Conservation (phyloP, 2,113 vertebrate genomes). For the Ptilorrhoa leucosticta region DNA sequence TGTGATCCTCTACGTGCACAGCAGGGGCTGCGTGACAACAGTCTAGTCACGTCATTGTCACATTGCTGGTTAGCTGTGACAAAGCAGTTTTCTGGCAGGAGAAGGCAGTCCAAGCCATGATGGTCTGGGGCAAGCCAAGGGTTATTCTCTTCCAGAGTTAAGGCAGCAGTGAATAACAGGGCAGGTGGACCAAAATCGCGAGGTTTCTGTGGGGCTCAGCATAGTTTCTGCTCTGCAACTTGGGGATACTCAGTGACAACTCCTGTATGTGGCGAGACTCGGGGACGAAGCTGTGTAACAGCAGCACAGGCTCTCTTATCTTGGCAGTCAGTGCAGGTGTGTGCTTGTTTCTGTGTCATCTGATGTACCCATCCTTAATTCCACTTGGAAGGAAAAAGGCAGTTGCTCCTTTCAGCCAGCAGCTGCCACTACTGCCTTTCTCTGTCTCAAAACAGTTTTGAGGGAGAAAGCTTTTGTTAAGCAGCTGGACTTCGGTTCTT, state of each 20-base stretch:
- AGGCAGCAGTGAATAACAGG: background rate
- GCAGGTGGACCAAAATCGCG: background rate
- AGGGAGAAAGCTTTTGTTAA: background rate
- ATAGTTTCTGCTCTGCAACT: background rate
- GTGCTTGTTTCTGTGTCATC: background rate
- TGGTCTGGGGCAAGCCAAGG: background rate
- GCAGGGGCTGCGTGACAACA: rapidly evolving
- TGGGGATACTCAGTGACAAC: background rate
- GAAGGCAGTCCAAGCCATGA: background rate
- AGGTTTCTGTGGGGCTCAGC: background rate
- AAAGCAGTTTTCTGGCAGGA: background rate
- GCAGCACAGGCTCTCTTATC: background rate
- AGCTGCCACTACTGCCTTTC: background rate
- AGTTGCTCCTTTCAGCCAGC: background rate
- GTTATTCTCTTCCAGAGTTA: background rate
- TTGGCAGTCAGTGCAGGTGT: background rate
- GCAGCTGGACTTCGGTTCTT: background rate
- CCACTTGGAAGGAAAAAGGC: background rate
- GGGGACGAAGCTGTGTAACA: background rate
- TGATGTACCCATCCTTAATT: background rate
- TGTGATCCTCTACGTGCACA: background rate
- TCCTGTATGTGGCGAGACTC: background rate
- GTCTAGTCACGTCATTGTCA: background rate
- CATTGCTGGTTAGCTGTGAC: background rate
- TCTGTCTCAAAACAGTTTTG: background rate